A percentile compares a stretch with the other conserved stretches of the same genome.
Conservation (phyloP, 1,140 invertebrate genomes). For the Bombus superbus region DNA sequence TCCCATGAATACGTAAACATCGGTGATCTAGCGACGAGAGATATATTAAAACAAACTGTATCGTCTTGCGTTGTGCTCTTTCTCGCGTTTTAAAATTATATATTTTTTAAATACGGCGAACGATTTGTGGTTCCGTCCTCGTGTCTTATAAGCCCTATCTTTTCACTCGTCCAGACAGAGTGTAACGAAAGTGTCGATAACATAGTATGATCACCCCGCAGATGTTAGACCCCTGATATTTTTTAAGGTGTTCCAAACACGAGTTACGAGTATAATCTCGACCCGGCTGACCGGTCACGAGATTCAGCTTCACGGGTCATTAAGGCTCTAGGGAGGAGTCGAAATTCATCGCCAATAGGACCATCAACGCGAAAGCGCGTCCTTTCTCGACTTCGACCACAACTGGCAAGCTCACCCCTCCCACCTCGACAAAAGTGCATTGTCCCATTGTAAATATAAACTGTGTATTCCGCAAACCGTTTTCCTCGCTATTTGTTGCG, state of each 20-base stretch:
- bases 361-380: constrained; percentile 60
- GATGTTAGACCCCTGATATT: background rate
- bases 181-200: background rate
- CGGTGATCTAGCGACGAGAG: too few relatives aligned
- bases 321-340: constrained; percentile 1
- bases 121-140: too few relatives aligned
- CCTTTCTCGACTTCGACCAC: constrained; percentile 54
- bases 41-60: too few relatives aligned
- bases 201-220: background rate
- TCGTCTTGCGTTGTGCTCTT: too few relatives aligned
- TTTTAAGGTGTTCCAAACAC: background rate
- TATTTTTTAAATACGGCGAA: too few relatives aligned
- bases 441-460: constrained; percentile 77
- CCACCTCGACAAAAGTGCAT: constrained; percentile 69
- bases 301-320: constrained; percentile 12
- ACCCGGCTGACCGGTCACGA: background rate
- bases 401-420: constrained; percentile 62
- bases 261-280: background rate
- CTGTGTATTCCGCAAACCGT: constrained; percentile 66
- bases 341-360: background rate
- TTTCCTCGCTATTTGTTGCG: constrained; percentile 70
- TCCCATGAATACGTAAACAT: too few relatives aligned
- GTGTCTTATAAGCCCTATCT: too few relatives aligned
- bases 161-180: background rate
- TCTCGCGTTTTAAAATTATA: too few relatives aligned